Conservation (phyloP, 2,113 vertebrate species). For the Rhabdornis inornatus region DNA sequence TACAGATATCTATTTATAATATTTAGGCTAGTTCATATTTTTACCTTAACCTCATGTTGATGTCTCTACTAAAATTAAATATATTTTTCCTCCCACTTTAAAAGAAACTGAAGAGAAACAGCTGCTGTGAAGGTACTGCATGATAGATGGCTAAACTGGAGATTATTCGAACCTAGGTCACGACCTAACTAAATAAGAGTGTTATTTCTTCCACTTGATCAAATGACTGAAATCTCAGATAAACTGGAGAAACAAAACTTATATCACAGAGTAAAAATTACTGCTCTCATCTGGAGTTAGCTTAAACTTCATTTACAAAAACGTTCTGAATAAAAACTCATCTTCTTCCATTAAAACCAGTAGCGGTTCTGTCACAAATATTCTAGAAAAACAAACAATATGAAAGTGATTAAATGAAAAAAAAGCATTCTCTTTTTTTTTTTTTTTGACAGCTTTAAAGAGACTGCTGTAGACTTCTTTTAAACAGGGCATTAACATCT, state of each 20-base stretch:
- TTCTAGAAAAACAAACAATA: not conserved
- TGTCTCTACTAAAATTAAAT: not conserved
- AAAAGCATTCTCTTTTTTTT: not conserved
- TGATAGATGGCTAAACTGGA: not conserved
- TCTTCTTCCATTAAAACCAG: not conserved
- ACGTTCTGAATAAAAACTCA: not conserved
- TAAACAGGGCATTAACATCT: not conserved
- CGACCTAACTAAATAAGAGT: not conserved
- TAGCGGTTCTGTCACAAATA: not conserved
- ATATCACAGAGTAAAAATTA: not conserved
- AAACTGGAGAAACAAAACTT: not conserved
- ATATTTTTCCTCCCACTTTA: not conserved
- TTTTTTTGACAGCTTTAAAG: not conserved
- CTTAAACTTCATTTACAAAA: not conserved
- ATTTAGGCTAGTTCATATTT: not conserved
- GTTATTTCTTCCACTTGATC: not conserved
- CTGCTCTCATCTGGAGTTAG: not conserved
- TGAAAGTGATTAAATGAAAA: not conserved
- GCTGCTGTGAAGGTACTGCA: not conserved
- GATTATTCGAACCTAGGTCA: not conserved
- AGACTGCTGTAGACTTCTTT: not conserved
- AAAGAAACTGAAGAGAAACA: not conserved
- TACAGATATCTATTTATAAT: not conserved
- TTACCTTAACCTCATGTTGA: not conserved
- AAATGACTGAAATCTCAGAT: not conserved